phyloP scores from a whole-genome alignment of 2,888 invertebrate species.

The Ischnura elegans region DNA sequence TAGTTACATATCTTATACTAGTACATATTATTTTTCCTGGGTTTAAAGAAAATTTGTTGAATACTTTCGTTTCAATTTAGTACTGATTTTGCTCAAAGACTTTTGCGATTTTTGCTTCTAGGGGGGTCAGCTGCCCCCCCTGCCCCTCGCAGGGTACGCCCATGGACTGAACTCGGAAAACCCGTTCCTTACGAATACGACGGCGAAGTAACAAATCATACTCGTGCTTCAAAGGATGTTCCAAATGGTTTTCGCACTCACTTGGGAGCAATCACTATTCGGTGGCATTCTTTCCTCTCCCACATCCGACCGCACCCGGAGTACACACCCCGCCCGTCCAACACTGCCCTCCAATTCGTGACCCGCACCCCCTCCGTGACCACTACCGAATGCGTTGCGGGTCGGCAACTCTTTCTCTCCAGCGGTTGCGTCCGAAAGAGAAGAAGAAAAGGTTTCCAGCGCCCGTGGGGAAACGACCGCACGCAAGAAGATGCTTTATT shows the following conservation, averaged over 20 bases:
- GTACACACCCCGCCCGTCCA: not conserved
- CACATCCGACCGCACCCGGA: not conserved
- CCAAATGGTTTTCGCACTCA: conserved; percentile 15
- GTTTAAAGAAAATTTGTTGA: no score
- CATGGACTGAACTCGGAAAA: not conserved
- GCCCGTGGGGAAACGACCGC: not conserved
- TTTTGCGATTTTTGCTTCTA: no score
- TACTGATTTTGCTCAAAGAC: no score
- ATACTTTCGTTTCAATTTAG: no score
- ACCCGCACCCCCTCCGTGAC: not conserved
- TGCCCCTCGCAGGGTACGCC: conserved; percentile 21
- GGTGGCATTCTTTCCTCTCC: not conserved
- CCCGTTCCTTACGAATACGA: conserved; percentile 36
- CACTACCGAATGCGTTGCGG: not conserved
- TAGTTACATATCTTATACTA: no score
- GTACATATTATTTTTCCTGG: no score
- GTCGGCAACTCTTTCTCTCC: not conserved
- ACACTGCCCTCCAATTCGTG: not conserved
- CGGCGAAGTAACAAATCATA: conserved; percentile 59
- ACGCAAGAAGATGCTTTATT: not conserved
- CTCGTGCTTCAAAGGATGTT: no score
- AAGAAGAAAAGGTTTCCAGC: not conserved
- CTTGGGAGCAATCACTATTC: not conserved
- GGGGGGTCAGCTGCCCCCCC: no score
- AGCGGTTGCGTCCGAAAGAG: not conserved